Percentiles rank a stretch among this genome's conserved stretches.
Evolutionary conservation across 2,113 vertebrate species (phyloP).

Genomic region (Leucopsar rothschildi): DNA sequence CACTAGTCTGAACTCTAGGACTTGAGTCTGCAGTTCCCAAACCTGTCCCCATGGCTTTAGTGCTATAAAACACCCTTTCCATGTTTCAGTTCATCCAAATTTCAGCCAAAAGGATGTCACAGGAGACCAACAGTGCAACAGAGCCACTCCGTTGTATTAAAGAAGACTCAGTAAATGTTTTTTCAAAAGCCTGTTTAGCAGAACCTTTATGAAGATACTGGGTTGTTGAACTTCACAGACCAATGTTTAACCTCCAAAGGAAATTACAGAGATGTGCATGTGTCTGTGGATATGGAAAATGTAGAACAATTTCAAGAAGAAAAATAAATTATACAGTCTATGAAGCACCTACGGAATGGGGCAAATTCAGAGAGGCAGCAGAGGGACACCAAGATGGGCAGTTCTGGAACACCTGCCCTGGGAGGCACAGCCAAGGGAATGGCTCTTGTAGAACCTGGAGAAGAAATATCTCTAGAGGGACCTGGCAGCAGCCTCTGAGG

Average conservation of each 20-base stretch:
- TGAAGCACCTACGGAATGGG: background rate
- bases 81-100: background rate
- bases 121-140: background rate
- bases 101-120: background rate
- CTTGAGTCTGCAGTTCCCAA: background rate
- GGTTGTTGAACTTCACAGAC: background rate
- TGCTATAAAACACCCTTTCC: background rate
- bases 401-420: background rate
- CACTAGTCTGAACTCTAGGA: background rate
- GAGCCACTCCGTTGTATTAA: background rate
- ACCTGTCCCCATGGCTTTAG: background rate
- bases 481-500: background rate
- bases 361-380: background rate
- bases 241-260: background rate
- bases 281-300: background rate
- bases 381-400: background rate
- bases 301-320: background rate
- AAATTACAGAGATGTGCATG: background rate
- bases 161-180: background rate
- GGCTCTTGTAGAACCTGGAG: background rate
- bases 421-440: background rate
- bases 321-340: background rate
- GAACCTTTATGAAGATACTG: background rate
- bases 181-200: background rate
- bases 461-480: background rate